phyloP scores from a whole-genome alignment of 92 coral and sea anemone genomes.

The Phenganax subtilis region DNA sequence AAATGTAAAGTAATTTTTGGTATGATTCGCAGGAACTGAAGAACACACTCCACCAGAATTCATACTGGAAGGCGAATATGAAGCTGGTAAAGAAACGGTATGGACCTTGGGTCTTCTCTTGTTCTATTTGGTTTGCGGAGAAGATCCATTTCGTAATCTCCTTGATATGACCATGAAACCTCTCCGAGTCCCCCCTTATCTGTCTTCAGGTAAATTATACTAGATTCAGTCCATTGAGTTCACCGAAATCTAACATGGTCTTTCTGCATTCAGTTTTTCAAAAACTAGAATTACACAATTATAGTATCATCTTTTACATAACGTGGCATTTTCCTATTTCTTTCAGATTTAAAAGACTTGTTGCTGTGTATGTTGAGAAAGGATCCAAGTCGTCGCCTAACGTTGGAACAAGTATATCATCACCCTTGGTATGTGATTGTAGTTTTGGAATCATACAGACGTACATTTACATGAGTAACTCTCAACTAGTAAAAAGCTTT shows the following conservation, averaged over 20 bases:
- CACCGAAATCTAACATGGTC: not conserved
- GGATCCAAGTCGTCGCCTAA: conserved; percentile 20
- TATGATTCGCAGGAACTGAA: conserved; percentile 8
- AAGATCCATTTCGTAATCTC: conserved; percentile 7
- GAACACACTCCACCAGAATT: conserved; percentile 22
- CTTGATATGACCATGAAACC: conserved; percentile 8
- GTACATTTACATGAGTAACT: too few relatives aligned
- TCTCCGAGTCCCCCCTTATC: conserved; percentile 2
- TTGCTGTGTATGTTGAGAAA: conserved; percentile 28
- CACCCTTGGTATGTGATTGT: conserved; percentile 23
- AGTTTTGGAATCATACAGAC: not conserved
- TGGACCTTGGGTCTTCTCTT: conserved; percentile 32
- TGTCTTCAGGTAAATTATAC: conserved; percentile 17
- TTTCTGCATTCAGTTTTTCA: not conserved
- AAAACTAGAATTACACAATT: too few relatives aligned
- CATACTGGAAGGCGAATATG: conserved; percentile 21
- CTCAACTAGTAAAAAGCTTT: too few relatives aligned
- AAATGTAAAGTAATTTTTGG: too few relatives aligned
- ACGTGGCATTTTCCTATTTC: not conserved
- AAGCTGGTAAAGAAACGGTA: conserved; percentile 28
- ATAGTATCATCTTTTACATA: too few relatives aligned
- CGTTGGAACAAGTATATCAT: conserved; percentile 27
- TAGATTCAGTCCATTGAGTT: too few relatives aligned
- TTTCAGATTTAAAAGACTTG: conserved; percentile 26
- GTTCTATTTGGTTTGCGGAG: conserved; percentile 12